Base-by-base conservation (phyloP, 2,888 invertebrate genomes). In the Tribolium freemani region DNA sequence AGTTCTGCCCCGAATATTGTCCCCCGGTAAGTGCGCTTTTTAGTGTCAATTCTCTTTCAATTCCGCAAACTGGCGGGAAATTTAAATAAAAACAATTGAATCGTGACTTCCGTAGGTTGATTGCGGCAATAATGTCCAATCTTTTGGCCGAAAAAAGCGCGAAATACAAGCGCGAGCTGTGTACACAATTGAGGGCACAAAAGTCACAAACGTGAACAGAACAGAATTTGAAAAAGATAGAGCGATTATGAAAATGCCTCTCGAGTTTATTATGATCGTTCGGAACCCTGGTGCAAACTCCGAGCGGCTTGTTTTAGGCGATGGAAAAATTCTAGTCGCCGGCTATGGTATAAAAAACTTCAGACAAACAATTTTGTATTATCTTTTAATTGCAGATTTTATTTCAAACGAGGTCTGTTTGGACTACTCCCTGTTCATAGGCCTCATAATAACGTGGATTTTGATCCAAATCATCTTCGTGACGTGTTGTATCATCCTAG, bases 1-100 rank as follows among this genome's bases (percentile, higher is more conserved):
- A 93, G 75, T 95, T 95, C 84, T 96, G 96, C 82, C 87, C 91
- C n/a, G 87, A 88, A 1, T 88, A 88, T 73, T 96, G 96, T 82
- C 88, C 89, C 13, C 89, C 90, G 80, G 93, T 93, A 31, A n/a
- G n/a, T 26, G 2, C 26, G 5, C 2, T 3, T 3, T 3, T 16
- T 16, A 16, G 1, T 26, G 26, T 26, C 21, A 21, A 3, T 21
- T 21, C 3, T 21, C 3, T 2, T 21, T n/a, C n/a, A n/a, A n/a
- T n/a, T n/a, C n/a, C n/a, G n/a, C n/a, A n/a, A n/a, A n/a, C n/a
- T n/a, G n/a, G n/a, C n/a, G n/a, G n/a, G n/a, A 16, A 16, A 16
- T 16, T 16, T 16, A 16, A 16, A 16, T 16, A 16, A 16, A 16
- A n/a, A n/a, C n/a, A n/a, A 16, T 26, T 26, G n/a, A n/a, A n/a